Conservation (phyloP, 2,797 vertebrate species). For the Peromyscus attwateri region DNA sequence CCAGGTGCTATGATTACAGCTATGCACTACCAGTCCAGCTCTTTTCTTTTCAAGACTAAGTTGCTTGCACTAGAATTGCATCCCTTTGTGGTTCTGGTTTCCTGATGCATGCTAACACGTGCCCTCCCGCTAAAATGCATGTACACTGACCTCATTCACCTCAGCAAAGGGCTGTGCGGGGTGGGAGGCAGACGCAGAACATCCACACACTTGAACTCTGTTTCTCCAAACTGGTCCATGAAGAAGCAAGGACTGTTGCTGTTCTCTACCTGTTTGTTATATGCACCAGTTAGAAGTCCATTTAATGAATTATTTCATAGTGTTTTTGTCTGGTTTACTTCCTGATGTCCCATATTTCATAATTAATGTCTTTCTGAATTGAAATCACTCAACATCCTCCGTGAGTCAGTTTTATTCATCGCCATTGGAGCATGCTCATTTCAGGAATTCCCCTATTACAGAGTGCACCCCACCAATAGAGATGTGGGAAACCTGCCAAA, state of each 20-base stretch:
- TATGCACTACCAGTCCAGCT: background rate
- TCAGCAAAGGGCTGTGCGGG: background rate
- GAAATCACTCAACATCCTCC: background rate
- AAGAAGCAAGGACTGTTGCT: background rate
- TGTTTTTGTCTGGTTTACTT: slow-evolving; percentile 42
- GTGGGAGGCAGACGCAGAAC: background rate
- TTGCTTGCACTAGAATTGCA: background rate
- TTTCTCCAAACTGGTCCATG: background rate
- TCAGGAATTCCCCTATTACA: background rate
- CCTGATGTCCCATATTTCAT: background rate
- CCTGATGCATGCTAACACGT: background rate
- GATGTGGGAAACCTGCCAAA: slow-evolving; percentile 11
- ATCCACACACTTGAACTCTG: background rate
- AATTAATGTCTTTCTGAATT: background rate
- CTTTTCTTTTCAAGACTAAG: background rate
- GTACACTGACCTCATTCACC: background rate
- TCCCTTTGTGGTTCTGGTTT: slow-evolving; percentile 48
- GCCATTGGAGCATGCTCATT: background rate
- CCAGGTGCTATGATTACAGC: background rate
- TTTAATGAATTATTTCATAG: background rate
- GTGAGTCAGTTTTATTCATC: background rate
- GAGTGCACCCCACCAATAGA: background rate
- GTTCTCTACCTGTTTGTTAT: background rate
- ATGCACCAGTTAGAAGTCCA: background rate
- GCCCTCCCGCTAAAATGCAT: background rate